phyloP scores from a whole-genome alignment of 1,140 invertebrate genomes.

The Wasmannia auropunctata region DNA sequence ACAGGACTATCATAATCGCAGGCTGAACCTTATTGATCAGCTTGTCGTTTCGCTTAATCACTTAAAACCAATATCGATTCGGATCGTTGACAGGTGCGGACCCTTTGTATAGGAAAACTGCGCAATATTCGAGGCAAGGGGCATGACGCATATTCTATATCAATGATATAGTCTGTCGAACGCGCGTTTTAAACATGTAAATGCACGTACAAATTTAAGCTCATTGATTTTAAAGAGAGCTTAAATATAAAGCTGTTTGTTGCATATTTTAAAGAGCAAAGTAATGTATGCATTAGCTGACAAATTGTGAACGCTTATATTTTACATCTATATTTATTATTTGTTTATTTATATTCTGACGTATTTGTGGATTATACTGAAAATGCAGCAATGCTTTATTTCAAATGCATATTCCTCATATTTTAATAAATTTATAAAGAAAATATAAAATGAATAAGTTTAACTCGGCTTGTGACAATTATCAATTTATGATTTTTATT shows the following conservation, averaged over 20 bases:
- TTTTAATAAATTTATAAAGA: neutral
- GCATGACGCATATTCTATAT: neutral
- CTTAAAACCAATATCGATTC: neutral
- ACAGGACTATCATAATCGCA: constrained; percentile 30
- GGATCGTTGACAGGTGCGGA: neutral
- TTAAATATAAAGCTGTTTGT: neutral
- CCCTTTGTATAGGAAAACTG: neutral
- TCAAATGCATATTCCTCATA: neutral
- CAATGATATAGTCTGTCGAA: neutral
- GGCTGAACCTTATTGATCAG: neutral
- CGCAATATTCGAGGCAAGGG: neutral
- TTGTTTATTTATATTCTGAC: neutral
- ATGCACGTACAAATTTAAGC: neutral
- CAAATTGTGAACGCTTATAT: neutral
- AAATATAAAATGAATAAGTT: constrained; percentile 3
- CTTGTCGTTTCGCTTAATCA: constrained; percentile 12
- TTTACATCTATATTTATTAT: constrained; percentile 8
- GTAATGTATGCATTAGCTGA: neutral
- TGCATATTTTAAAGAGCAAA: constrained; percentile 11
- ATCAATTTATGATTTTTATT: neutral
- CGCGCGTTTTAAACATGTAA: neutral
- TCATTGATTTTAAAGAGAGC: constrained; percentile 14
- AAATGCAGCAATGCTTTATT: neutral
- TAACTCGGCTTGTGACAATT: neutral
- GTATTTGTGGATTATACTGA: neutral